A percentile compares a stretch with the other conserved stretches of the same genome.
Evolutionary conservation across 2,113 vertebrate species (phyloP).

Genomic region (Osmerus mordax): DNA sequence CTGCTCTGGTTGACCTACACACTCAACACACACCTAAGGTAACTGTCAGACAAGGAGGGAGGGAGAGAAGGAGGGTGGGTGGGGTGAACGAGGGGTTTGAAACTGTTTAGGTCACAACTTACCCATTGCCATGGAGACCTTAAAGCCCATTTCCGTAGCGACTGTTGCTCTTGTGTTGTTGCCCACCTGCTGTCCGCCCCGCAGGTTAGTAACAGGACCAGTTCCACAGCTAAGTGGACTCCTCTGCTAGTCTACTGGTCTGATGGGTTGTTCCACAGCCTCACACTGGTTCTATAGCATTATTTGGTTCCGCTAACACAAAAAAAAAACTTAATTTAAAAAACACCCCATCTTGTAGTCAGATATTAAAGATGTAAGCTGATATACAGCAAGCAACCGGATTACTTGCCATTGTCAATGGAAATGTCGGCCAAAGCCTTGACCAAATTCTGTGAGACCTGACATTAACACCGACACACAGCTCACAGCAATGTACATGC

Average conservation of each 20-base stretch:
- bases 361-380: too few species aligned
- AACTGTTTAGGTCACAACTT: conserved; percentile 58
- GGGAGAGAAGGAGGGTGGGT: conserved; percentile 1
- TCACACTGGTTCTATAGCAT: too few species aligned
- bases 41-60: conserved; percentile 10
- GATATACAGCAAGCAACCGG: too few species aligned
- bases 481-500: too few species aligned
- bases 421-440: too few species aligned
- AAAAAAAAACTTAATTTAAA: too few species aligned
- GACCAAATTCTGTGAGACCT: too few species aligned
- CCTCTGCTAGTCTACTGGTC: conserved; percentile 1
- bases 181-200: conserved; percentile 58
- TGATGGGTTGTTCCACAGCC: too few species aligned
- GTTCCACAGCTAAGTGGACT: conserved; percentile 40
- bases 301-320: too few species aligned
- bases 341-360: too few species aligned
- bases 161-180: conserved; percentile 52
- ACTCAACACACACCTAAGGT: conserved; percentile 22
- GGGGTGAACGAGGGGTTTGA: conserved; percentile 8
- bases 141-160: conserved; percentile 50
- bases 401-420: too few species aligned
- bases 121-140: conserved; percentile 57
- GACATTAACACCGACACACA: too few species aligned
- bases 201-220: conserved; percentile 19
- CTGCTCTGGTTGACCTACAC: conserved; percentile 33